A percentile compares a stretch with the other conserved stretches of the same genome.
These are phyloP conservation scores for Temnothorax unifasciatus DNA, from an alignment of 2,888 invertebrate species.

Conservation along the genomic window DNA sequence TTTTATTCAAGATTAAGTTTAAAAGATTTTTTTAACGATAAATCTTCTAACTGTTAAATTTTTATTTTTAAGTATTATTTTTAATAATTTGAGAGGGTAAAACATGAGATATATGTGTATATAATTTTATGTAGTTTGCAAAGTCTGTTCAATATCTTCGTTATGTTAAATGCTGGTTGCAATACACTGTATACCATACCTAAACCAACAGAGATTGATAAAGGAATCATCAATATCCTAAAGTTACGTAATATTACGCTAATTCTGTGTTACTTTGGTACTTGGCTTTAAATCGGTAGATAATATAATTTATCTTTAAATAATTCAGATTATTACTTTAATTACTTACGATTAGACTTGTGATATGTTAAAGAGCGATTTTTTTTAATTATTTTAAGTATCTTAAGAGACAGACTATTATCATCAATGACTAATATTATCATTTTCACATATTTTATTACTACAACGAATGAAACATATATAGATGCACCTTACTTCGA, in stretches of 20 bases:
- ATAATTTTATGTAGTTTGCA: not conserved
- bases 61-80: slow-evolving; percentile 17
- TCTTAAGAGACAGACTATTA: not conserved
- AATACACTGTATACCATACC: slow-evolving; percentile 1
- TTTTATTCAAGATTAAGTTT: slow-evolving; percentile 26
- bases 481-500: not conserved
- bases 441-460: not conserved
- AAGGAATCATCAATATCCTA: slow-evolving; percentile 16
- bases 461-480: not conserved
- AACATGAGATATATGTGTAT: not conserved
- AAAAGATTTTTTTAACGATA: not conserved
- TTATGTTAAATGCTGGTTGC: slow-evolving; percentile 22
- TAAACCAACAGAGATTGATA: slow-evolving; percentile 7
- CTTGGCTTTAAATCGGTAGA: slow-evolving; percentile 79
- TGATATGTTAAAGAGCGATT: slow-evolving; percentile 36
- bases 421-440: not conserved
- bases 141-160: slow-evolving; percentile 3
- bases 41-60: not conserved
- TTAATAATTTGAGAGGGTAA: not conserved
- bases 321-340: slow-evolving; percentile 11
- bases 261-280: slow-evolving; percentile 72
- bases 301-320: slow-evolving; percentile 33
- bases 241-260: slow-evolving; percentile 17
- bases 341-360: slow-evolving; percentile 30
- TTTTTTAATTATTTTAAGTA: slow-evolving; percentile 41